These are phyloP conservation scores for Patella vulgata DNA, from an alignment of 1,140 invertebrate species.

Conservation along the genomic window DNA sequence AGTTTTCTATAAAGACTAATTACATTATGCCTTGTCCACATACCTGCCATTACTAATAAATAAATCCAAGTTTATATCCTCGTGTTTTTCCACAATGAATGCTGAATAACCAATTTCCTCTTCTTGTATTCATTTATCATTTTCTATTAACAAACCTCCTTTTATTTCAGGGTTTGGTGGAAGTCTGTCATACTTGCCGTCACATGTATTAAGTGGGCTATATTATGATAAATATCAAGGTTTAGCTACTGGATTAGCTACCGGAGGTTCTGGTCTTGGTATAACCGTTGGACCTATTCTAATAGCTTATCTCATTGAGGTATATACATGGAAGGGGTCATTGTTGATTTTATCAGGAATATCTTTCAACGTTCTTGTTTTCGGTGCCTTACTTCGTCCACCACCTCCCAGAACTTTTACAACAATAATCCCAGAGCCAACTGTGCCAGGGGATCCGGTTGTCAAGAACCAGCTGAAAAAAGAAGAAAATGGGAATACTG, in stretches of 20 bases:
- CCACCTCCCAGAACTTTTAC: slow-evolving; percentile 20
- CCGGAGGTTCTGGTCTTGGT: slow-evolving; percentile 90
- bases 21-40: too few relatives aligned
- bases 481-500: too few relatives aligned
- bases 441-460: too few relatives aligned
- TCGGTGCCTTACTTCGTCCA: slow-evolving; percentile 39
- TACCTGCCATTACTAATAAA: too few relatives aligned
- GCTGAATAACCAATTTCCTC: too few relatives aligned
- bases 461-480: too few relatives aligned
- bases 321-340: slow-evolving; percentile 79
- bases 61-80: too few relatives aligned
- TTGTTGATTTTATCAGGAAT: slow-evolving; percentile 89
- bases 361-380: slow-evolving; percentile 72
- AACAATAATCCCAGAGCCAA: too few relatives aligned
- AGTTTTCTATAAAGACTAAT: too few relatives aligned
- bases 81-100: too few relatives aligned
- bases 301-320: slow-evolving; percentile 73
- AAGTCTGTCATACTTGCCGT: slow-evolving; percentile 53
- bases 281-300: slow-evolving; percentile 79
- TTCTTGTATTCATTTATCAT: too few relatives aligned
- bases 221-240: slow-evolving; percentile 92
- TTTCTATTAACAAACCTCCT: too few relatives aligned
- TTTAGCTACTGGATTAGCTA: slow-evolving; percentile 88
- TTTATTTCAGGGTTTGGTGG: slow-evolving; percentile 52
- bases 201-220: slow-evolving; percentile 72